Evolutionary conservation across 1,140 invertebrate genomes (phyloP), one percentile per base, ranked within the genome.

Genomic region (Sycophaga agraensis): DNA sequence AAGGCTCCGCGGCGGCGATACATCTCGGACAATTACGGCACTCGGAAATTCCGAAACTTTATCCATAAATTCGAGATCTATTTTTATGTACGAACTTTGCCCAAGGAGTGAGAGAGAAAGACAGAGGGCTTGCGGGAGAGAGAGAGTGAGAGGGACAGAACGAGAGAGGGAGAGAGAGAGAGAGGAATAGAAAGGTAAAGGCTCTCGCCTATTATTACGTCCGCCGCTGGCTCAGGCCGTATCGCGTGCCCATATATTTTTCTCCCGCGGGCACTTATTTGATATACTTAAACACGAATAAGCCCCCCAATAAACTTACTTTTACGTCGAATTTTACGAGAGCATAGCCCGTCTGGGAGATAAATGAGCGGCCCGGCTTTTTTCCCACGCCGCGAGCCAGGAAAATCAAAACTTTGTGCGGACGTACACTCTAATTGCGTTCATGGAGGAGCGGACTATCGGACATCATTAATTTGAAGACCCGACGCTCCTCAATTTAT

Each of bases 21-120:
- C 69, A 69, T 75, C 68, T 69, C 55, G 59, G 67, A 71, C 71
- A 75, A 75, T 75, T 75, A 75, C 70, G 62, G 60, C 54, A 62
- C 65, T 69, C 60, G 60, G 39, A 42, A 66, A 66, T 66, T 68
- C 65, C 51, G 46, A 56, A 70, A 75, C 69, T 75, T 74, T 67
- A 43, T 65, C 65, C 71, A 70, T 75, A 75, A 75, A 75, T 75
- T 68, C 66, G 59, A 31, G 65, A 74, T 75, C 49, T 17, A 74
- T 74, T 75, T 75, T 75, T 74, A 72, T 70, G 69, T 68, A 68
- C 45, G 64, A 73, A 75, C 65, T 74, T 75, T 71, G 58, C 66
- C 63, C 60, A 51, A 55, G 64, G 60, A 58, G 31, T 60, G 63
- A 60, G 57, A 64, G 40, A 2, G 19, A n/a, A n/a, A n/a, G n/a